Base-by-base conservation (phyloP, 2,888 invertebrate genomes). In the Mesoligia furuncula region DNA sequence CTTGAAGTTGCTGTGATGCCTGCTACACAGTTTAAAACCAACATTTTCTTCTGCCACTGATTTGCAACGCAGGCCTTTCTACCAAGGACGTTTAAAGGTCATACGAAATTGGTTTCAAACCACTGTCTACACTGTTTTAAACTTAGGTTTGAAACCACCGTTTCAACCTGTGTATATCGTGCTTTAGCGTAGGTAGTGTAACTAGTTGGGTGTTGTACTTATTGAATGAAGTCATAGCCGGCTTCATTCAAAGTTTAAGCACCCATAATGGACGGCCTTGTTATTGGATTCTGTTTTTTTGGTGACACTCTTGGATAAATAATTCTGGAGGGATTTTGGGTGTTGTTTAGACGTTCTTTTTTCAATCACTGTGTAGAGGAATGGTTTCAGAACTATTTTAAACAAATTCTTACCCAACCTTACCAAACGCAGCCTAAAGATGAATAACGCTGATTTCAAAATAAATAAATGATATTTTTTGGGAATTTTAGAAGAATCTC, bases 161-260 rank as follows among this genome's bases (percentile, higher is more conserved):
- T n/a, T n/a, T n/a, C n/a, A n/a, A n/a, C n/a, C n/a, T n/a, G n/a
- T n/a, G n/a, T n/a, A n/a, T n/a, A n/a, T n/a, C n/a, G n/a, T 75
- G 84, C 75, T 76, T 79, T 42, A 57, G 81, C 78, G 85, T 86
- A 87, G 86, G 86, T 82, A 80, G 83, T 77, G 77, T 87, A 85
- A 85, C 83, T 78, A 83, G 79, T 81, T 69, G 48, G 70, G 66
- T 76, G 81, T 85, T 73, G 66, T 84, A 57, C 72, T 69, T 65
- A 80, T 78, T 89, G 87, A 90, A 92, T 92, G 90, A 89, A 92
- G 83, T 88, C 87, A 88, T 89, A 83, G 76, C 71, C 78, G 77
- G 80, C 78, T 86, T 86, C 86, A 86, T 88, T 88, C 88, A 88
- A 86, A 82, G 74, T 77, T 81, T 84, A 64, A 73, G 57, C 75